Evolutionary conservation across 2,113 vertebrate species (phyloP).

Genomic region (Sinocyclocheilus rhinocerous): DNA sequence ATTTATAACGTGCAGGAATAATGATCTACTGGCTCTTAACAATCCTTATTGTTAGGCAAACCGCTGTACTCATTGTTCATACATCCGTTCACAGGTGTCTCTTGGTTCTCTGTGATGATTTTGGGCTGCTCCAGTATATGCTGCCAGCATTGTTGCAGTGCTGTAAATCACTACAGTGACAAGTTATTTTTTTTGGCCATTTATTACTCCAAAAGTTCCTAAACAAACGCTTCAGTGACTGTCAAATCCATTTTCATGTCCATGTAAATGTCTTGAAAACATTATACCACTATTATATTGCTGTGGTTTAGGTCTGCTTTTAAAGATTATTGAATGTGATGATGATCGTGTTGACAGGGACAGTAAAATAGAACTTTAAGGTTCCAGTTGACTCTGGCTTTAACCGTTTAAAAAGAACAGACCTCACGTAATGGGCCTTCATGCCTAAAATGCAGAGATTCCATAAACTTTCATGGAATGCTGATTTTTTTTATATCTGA

Average conservation of each 20-base stretch:
- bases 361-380: constrained; percentile 8
- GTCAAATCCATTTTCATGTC: background rate
- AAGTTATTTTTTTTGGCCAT: background rate
- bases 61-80: background rate
- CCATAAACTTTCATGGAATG: constrained; percentile 27
- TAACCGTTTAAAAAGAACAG: background rate
- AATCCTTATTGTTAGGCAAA: background rate
- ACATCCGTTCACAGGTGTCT: background rate
- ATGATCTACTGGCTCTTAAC: background rate
- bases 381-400: background rate
- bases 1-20: background rate
- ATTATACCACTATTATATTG: background rate
- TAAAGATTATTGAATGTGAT: constrained; percentile 22
- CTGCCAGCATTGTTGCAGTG: background rate
- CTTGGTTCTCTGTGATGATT: background rate
- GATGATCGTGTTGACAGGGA: constrained; percentile 14
- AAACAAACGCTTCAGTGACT: background rate
- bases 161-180: background rate
- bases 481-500: background rate
- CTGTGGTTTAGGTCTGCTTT: constrained; percentile 7
- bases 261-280: constrained; percentile 10
- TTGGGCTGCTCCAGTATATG: background rate
- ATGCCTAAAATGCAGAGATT: constrained; percentile 17
- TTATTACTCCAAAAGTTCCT: background rate
- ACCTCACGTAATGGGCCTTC: background rate